Conservation (phyloP, 2,888 invertebrate species). For the Lordiphosa fenestrarum region DNA sequence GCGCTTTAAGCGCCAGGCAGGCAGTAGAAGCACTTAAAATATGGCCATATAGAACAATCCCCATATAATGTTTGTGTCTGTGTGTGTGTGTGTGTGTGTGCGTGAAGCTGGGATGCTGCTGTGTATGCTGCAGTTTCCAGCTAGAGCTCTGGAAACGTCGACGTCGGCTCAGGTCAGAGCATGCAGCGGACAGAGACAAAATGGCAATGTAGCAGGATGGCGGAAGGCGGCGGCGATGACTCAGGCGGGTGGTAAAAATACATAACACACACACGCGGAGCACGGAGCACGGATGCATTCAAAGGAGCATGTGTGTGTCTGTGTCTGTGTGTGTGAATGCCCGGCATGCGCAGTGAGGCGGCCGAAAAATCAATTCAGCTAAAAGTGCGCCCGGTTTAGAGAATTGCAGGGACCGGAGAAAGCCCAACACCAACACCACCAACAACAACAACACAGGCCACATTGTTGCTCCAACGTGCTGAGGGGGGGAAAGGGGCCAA, state of each 20-base stretch:
- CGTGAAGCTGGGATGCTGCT: not conserved
- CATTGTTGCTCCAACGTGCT: slow-evolving; percentile 63
- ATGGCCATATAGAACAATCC: slow-evolving; percentile 54
- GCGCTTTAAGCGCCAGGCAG: slow-evolving; percentile 55
- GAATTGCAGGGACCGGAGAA: slow-evolving; percentile 46
- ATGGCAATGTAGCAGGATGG: slow-evolving; percentile 22
- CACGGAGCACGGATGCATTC: slow-evolving; percentile 5
- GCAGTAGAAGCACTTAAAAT: slow-evolving; percentile 54
- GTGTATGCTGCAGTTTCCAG: slow-evolving; percentile 26
- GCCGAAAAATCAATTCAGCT: slow-evolving; percentile 78
- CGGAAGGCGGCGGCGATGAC: slow-evolving; percentile 7
- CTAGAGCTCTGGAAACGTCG: slow-evolving; percentile 10
- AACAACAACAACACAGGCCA: slow-evolving; percentile 46
- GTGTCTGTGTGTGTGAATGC: slow-evolving; percentile 29
- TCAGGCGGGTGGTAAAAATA: slow-evolving; percentile 9
- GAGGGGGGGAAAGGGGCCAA: slow-evolving; percentile 4
- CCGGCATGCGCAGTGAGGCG: slow-evolving; percentile 70
- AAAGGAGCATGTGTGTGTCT: not conserved
- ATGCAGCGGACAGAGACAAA: slow-evolving; percentile 17
- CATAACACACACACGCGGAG: not conserved
- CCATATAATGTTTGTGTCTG: slow-evolving; percentile 4
- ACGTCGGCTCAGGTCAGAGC: slow-evolving; percentile 31
- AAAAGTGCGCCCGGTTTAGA: slow-evolving; percentile 69
- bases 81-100: not conserved
- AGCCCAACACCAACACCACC: slow-evolving; percentile 18